Percentiles rank a stretch among this genome's conserved stretches.
phyloP scores from a whole-genome alignment of 2,888 invertebrate species.

The Carcina quercana region DNA sequence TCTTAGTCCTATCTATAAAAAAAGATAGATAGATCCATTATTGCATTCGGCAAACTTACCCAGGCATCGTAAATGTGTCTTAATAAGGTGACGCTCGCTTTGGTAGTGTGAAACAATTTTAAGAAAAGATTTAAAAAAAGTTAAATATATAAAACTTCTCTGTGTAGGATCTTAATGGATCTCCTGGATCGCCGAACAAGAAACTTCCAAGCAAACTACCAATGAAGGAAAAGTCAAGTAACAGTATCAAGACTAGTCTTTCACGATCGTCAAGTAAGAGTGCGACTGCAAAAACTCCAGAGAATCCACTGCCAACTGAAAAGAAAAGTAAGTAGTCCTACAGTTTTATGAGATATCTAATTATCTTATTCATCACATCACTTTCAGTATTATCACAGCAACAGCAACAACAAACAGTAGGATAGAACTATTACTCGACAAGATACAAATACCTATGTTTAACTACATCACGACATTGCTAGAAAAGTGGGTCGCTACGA shows the following conservation, averaged over 20 bases:
- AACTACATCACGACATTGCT: too few species aligned
- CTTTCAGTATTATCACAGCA: too few species aligned
- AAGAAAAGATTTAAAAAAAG: constrained; percentile 2
- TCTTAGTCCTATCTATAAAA: too few species aligned
- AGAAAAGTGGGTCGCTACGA: constrained; percentile 1
- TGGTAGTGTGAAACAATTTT: too few species aligned
- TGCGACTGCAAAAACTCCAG: constrained; percentile 81
- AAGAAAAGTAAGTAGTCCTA: constrained; percentile 82
- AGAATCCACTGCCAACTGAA: constrained; percentile 68
- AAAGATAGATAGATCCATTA: too few species aligned
- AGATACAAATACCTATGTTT: too few species aligned
- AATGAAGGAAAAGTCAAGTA: constrained; percentile 62
- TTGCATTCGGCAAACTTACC: too few species aligned
- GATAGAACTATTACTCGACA: too few species aligned
- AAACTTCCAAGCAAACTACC: constrained; percentile 77
- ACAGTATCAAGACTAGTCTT: constrained; percentile 64
- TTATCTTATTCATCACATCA: too few species aligned
- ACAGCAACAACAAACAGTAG: too few species aligned
- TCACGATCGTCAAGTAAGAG: constrained; percentile 77
- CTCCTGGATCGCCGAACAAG: constrained; percentile 82
- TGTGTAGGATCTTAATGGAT: constrained; percentile 80
- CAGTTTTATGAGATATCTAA: neutral
- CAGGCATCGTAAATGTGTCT: too few species aligned
- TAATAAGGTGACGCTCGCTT: too few species aligned
- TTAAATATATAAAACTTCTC: constrained; percentile 10